Evolutionary conservation across 2,113 vertebrate genomes (phyloP), one percentile per base, ranked within the genome.

Genomic region (Perca schrenkii): DNA sequence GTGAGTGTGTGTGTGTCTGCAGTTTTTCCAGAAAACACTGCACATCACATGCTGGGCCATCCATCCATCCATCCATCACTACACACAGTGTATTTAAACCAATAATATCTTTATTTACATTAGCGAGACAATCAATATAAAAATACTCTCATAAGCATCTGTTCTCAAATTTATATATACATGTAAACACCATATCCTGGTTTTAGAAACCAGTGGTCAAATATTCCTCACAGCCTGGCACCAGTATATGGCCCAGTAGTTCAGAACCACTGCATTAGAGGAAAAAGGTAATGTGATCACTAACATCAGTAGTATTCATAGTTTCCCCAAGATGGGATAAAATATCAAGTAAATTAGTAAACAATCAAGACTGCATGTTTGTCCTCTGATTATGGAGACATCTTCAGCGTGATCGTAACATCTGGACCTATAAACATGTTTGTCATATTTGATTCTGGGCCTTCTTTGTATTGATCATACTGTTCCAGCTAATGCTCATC

Each of bases 61-160:
- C 0, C 64, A 68, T 21, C 4, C 60, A 28, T 3, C 47, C 25
- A 16, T 11, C 40, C 40, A 34, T 34, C 60, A 43, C 22, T 4
- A 8, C 47, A 75, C 11, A 74, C 25, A 17, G 7, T 4, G 22
- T 13, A 63, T 2, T 61, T 52, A 25, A 77, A 79, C 77, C 77
- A 11, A 78, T 46, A 1, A 70, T 49, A 77, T 0, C 61, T 88
- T 91, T 91, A 85, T 88, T 88, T 13, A 83, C 34, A 74, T 0
- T 25, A 77, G 21, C 2, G 4, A 34, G 16, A 17, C 50, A 14
- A 31, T 22, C 10, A 12, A 1, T 4, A 21, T 54, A 7, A 1
- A 25, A 17, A 74, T 60, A 62, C 19, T 36, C 11, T 22, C 3
- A 25, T 0, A 0, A 36, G 6, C 0, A 65, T 52, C 4, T 12